Base-by-base conservation (phyloP, 2,113 vertebrate species). In the Ibidorhyncha struthersii region DNA sequence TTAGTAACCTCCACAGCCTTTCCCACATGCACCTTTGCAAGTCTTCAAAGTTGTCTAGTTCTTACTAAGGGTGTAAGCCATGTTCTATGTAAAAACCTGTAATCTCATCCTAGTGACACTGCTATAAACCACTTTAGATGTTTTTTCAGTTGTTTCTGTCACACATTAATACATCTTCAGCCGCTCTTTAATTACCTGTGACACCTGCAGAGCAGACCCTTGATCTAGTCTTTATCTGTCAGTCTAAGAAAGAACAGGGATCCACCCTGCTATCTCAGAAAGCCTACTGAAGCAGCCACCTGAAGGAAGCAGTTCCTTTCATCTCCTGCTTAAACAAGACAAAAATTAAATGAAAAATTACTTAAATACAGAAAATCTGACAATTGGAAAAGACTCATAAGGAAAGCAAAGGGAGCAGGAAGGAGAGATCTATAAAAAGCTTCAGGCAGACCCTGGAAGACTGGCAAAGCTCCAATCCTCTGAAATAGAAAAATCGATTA, bases 401-500 rank as follows among this genome's bases (percentile, higher is more conserved):
- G 58, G 38, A 85, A 91, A 88, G 50, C 15, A 86, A 82, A 85
- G 22, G 25, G 50, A 91, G 38, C 50, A 69, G 73, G 77, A 97
- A 91, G 14, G 34, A 95, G 11, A 85, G 45, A 79, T 80, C 84
- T 96, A 55, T 91, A 90, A 96, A 97, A 95, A 95, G 53, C 91
- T 96, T 82, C 84, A 95, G 62, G 79, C 78, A 94, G 50, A 62
- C 29, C 61, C 58, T 85, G 59, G 38, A 85, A 96, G 26, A 43
- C 74, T 96, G 94, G 93, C 84, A 91, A 81, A 90, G 38, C 41
- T 93, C 94, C 94, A 97, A 8, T 90, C 53, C 81, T 94, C 89
- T 96, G 89, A 94, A 95, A 96, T 13, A 97, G 82, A 91, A 96
- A 95, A 97, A 96, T 94, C 93, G 90, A 94, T 96, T 96, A 90